These are phyloP conservation scores for Listronotus bonariensis DNA, from an alignment of 1,140 invertebrate genomes.

Conservation along the genomic window DNA sequence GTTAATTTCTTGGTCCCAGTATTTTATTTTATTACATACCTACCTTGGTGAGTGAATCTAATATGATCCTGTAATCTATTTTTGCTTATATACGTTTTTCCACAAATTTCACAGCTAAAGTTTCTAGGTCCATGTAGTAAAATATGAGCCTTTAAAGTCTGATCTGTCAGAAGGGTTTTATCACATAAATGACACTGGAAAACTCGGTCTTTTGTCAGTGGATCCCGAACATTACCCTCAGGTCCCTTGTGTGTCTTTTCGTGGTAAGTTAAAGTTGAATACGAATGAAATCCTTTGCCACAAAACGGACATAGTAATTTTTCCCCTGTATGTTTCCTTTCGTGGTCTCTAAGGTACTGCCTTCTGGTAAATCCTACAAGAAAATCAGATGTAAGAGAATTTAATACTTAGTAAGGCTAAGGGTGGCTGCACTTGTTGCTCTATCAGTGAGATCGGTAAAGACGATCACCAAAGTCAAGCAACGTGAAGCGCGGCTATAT, in stretches of 20 bases:
- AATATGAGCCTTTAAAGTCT: slow-evolving; percentile 32
- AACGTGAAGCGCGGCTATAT: too few species aligned
- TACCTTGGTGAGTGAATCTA: slow-evolving; percentile 33
- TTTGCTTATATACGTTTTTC: slow-evolving; percentile 31
- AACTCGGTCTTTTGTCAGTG: slow-evolving; percentile 19
- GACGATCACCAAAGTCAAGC: too few species aligned
- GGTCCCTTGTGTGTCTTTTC: slow-evolving; percentile 32
- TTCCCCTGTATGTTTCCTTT: slow-evolving; percentile 35
- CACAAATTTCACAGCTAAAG: slow-evolving; percentile 35
- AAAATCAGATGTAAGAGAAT: background rate
- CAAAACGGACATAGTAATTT: slow-evolving; percentile 30
- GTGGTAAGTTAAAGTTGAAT: slow-evolving; percentile 29
- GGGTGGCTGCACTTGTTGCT: background rate
- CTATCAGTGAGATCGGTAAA: too few species aligned
- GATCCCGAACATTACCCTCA: slow-evolving; percentile 8
- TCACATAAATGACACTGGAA: slow-evolving; percentile 29
- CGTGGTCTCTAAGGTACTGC: slow-evolving; percentile 32
- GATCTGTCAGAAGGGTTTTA: slow-evolving; percentile 25
- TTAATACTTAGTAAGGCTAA: background rate
- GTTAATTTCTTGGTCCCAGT: too few species aligned
- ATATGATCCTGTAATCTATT: slow-evolving; percentile 34
- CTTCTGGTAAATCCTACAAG: slow-evolving; percentile 28
- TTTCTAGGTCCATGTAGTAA: slow-evolving; percentile 31
- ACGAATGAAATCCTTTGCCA: slow-evolving; percentile 35
- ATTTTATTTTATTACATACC: background rate